Evolutionary conservation across 2,113 vertebrate genomes (phyloP), one percentile per base, ranked within the genome.

Genomic region (Prunella himalayana): DNA sequence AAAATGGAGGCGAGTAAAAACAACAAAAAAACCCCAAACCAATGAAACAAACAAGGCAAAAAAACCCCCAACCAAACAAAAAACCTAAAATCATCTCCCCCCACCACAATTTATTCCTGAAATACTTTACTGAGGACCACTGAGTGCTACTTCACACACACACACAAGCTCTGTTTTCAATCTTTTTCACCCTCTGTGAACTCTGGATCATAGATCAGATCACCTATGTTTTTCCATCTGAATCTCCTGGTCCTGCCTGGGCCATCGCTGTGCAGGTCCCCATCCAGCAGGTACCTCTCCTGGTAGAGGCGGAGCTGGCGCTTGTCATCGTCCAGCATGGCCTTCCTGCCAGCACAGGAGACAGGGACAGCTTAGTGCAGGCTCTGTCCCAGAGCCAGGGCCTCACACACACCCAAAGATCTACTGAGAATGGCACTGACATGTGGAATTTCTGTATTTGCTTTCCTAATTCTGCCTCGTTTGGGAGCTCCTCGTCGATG

Each of bases 361-460:
- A 54, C 33, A 83, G 69, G 20, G 69, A 92, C 35, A 56, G 25
- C 17, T 71, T 8, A 88, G 42, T 6, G 0, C 61, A 22, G 50
- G 2, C 2, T 1, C 21, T 7, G 30, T 0, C 37, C 5, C 11
- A 47, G 4, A 82, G 21, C 35, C 78, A n/a, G 2, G 49, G 16
- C 66, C n/a, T 27, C 15, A 23, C 49, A 28, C 49, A 28, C 30
- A 20, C 50, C 75, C 41, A 63, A 9, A 68, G 2, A 41, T 2
- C 37, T 10, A 17, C 6, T 21, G 35, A 5, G 11, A 66, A 9
- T 16, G 21, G 6, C 90, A 98, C 99, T 98, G 86, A 99, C 99
- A 99, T 99, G 96, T 99, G 99, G 90, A 99, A 98, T 97, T 99
- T 99, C 97, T 99, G 99, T 87, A 99, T 97, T 94, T 99, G 99